Base-by-base conservation (phyloP, 2,888 invertebrate species). In the Tridacna gigas region DNA sequence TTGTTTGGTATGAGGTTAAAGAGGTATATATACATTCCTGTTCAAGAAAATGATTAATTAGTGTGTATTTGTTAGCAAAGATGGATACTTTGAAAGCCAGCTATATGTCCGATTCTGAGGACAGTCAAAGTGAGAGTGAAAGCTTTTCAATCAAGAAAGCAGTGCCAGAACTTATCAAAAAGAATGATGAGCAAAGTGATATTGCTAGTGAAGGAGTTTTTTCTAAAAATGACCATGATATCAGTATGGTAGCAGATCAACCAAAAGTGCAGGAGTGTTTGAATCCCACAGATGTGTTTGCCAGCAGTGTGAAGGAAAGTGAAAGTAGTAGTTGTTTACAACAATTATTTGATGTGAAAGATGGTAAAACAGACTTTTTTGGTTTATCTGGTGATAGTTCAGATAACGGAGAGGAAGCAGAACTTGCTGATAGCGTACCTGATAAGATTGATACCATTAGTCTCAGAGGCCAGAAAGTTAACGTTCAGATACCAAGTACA, bases 401-500 rank as follows among this genome's bases (percentile, higher is more conserved):
- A 56, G 47, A 60, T 51, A 48, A 67, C 51, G 3, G 4, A 25
- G 63, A 63, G 37, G 61, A 69, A 66, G 28, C 15, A 28, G 74
- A 65, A 48, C 20, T 37, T 11, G 60, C 51, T 47, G 13, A 63
- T n/a, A 22, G 4, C 13, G 61, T 12, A 63, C 1, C 25, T 22
- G 79, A 79, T 66, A 22, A n/a, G 28, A 25, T 18, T 0, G 56
- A 80, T 25, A 69, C 18, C 12, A 28, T 82, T 11, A 77, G 28
- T 48, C 12, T 74, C 11, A 26, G 76, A 61, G 63, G 75, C 18
- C 48, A 60, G 63, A n/a, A 67, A 67, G 79, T 82, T 26, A 60
- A n/a, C n/a, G 79, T 87, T 26, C 81, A 84, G 73, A 80, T 87
- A 48, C 87, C 89, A 20, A 37, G 63, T 15, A 77, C 81, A 67